A percentile compares a stretch with the other conserved stretches of the same genome.
These are phyloP conservation scores for Bufo gargarizans DNA, from an alignment of 2,113 vertebrate genomes.

Conservation along the genomic window DNA sequence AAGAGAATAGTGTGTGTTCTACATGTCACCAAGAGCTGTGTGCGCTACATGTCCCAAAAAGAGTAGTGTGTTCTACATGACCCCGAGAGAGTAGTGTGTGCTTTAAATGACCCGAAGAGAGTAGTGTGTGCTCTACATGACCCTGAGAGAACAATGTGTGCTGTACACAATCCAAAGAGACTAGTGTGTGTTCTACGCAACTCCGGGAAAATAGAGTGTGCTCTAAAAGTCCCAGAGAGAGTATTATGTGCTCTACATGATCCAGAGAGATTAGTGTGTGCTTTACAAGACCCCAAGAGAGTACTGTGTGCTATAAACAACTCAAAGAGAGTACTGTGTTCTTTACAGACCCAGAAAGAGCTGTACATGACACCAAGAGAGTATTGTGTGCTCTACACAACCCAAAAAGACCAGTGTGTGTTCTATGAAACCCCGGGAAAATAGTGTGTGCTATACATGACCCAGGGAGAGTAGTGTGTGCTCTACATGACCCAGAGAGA, in stretches of 20 bases:
- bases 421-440: not conserved
- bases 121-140: not conserved
- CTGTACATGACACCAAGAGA: not conserved
- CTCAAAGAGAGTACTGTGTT: not conserved
- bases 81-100: not conserved
- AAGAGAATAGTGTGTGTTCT: too few species aligned
- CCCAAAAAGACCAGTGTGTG: not conserved
- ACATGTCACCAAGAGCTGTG: too few species aligned
- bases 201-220: not conserved
- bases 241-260: not conserved
- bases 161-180: not conserved
- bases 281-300: not conserved
- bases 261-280: not conserved
- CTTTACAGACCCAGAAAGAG: not conserved
- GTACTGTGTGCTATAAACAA: not conserved
- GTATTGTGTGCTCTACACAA: not conserved
- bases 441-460: not conserved
- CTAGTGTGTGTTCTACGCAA: not conserved
- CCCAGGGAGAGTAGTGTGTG: not conserved
- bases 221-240: too few species aligned
- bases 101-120: not conserved
- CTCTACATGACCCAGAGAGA: not conserved
- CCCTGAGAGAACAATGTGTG: not conserved
- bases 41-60: too few species aligned
- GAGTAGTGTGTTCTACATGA: too few species aligned